Evolutionary conservation across 2,797 vertebrate species (phyloP).

Genomic region (Spheniscus humboldti): DNA sequence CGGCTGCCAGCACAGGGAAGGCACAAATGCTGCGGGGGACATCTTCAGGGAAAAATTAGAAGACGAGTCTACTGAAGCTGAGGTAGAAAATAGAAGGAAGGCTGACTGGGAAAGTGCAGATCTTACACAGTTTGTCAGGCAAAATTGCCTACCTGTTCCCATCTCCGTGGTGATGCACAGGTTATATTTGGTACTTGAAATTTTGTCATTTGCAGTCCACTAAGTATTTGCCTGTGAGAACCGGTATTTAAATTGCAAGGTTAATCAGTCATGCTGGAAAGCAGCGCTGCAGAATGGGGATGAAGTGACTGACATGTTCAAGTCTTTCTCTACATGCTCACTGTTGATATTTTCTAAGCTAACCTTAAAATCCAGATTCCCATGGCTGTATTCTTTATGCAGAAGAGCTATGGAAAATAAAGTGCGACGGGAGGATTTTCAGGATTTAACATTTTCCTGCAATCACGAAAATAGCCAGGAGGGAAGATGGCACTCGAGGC

Average conservation of each 20-base stretch:
- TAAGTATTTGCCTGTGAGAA: neutral
- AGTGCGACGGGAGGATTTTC: neutral
- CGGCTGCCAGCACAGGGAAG: neutral
- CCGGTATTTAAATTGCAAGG: neutral
- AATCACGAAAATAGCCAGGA: neutral
- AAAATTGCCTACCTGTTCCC: slow-evolving; percentile 9
- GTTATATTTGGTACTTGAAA: slow-evolving; percentile 21
- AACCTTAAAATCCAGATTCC: neutral
- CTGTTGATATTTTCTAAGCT: neutral
- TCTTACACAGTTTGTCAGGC: neutral
- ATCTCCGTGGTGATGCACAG: neutral
- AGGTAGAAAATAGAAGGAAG: neutral
- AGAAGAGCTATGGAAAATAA: neutral
- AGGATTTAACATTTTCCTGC: neutral
- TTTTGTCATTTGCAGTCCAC: neutral
- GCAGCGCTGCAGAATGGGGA: neutral
- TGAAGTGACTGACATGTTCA: neutral
- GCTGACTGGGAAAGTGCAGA: neutral
- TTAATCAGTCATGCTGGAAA: neutral
- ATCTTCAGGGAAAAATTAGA: neutral
- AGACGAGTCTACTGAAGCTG: neutral
- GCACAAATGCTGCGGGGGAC: neutral
- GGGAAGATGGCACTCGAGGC: accelerated
- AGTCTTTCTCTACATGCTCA: neutral
- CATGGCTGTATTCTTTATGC: neutral